phyloP scores from a whole-genome alignment of 2,113 vertebrate genomes.

The Orcinus orca region DNA sequence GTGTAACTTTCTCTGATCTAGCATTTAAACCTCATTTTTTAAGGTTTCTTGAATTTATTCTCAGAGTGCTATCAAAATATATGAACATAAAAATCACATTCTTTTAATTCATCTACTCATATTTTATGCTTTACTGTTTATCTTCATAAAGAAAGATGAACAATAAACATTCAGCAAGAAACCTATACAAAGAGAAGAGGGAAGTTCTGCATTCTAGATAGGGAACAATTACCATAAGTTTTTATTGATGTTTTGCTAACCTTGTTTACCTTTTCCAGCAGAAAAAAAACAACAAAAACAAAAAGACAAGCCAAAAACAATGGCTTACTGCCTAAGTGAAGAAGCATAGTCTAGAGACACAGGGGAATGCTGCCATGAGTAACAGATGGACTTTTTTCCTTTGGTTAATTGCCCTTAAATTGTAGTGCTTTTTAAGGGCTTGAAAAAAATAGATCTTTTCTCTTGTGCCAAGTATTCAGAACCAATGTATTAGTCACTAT shows the following conservation, averaged over 20 bases:
- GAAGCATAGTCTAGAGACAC: background rate
- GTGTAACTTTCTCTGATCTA: background rate
- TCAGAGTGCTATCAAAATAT: background rate
- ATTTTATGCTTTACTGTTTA: background rate
- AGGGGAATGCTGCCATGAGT: background rate
- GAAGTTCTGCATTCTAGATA: background rate
- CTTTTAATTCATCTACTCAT: background rate
- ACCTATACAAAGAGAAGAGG: background rate
- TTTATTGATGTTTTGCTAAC: conserved; percentile 8
- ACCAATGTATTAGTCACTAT: background rate
- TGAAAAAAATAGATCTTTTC: background rate
- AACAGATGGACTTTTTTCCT: background rate
- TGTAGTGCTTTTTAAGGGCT: background rate
- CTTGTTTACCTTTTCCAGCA: background rate
- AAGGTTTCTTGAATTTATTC: background rate
- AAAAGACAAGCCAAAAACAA: background rate
- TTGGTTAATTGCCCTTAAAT: background rate
- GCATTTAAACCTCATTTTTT: background rate
- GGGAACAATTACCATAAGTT: background rate
- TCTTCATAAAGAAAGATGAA: background rate
- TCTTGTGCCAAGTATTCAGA: background rate
- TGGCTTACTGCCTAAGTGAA: background rate
- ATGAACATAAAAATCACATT: background rate
- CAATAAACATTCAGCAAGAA: background rate
- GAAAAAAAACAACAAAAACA: background rate